Conservation (phyloP, 2,797 vertebrate genomes). For the Meriones psammophilus region DNA sequence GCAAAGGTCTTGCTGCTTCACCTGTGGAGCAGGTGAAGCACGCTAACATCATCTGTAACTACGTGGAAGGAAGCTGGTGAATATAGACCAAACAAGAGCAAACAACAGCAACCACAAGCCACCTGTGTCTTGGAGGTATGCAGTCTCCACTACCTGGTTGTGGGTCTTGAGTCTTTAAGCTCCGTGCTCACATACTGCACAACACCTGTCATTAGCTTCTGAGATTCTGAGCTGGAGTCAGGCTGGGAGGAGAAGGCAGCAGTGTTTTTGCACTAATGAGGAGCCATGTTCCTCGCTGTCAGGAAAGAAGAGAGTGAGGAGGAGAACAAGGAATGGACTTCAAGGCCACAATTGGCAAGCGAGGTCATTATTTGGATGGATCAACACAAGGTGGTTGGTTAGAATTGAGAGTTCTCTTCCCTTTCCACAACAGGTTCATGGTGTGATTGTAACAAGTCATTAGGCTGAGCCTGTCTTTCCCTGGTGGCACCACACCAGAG, state of each 20-base stretch:
- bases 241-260: background rate
- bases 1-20: slow-evolving; percentile 16
- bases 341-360: background rate
- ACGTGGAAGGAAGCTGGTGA: background rate
- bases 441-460: background rate
- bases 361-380: background rate
- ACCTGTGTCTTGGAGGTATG: background rate
- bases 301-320: background rate
- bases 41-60: no score
- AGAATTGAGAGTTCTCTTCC: slow-evolving; percentile 25
- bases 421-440: background rate
- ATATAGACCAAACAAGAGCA: background rate
- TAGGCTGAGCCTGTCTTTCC: background rate
- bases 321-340: background rate
- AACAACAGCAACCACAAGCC: background rate
- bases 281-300: background rate
- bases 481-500: background rate
- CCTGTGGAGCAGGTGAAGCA: background rate
- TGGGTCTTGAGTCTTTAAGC: background rate
- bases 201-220: background rate
- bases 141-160: background rate
- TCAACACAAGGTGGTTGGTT: background rate
- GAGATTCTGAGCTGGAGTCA: background rate
- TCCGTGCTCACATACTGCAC: background rate
- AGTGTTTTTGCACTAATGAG: background rate